Evolutionary conservation across 2,888 invertebrate genomes (phyloP).

Genomic region (Pediacus dermestoides): DNA sequence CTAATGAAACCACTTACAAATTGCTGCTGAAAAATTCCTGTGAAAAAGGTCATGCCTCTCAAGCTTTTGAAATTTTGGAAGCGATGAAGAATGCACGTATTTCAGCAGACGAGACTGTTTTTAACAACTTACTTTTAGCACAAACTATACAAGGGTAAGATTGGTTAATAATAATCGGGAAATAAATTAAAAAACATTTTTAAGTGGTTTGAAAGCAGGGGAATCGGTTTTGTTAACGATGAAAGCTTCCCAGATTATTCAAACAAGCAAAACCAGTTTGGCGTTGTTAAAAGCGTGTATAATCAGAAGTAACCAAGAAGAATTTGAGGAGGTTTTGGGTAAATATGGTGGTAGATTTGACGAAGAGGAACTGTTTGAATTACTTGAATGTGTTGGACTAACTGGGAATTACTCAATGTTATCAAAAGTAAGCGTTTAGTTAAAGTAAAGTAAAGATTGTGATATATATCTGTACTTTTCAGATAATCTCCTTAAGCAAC

Average conservation of each 20-base stretch:
- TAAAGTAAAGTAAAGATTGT: no score
- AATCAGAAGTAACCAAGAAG: slow-evolving; percentile 48
- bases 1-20: slow-evolving; percentile 55
- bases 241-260: slow-evolving; percentile 54
- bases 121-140: slow-evolving; percentile 59
- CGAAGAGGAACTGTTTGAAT: slow-evolving; percentile 47
- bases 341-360: slow-evolving; percentile 35
- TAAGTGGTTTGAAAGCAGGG: slow-evolving; percentile 48
- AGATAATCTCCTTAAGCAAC: slow-evolving; percentile 23
- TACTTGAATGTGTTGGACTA: slow-evolving; percentile 51
- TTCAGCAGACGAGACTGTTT: slow-evolving; percentile 57
- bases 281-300: slow-evolving; percentile 54
- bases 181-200: slow-evolving; percentile 15
- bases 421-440: slow-evolving; percentile 23
- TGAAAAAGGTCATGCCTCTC: slow-evolving; percentile 56
- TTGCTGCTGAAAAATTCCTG: slow-evolving; percentile 57
- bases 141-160: slow-evolving; percentile 56
- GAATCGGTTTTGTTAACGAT: slow-evolving; percentile 57
- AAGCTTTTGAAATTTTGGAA: slow-evolving; percentile 56
- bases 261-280: slow-evolving; percentile 52
- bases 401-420: slow-evolving; percentile 24
- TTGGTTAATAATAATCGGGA: no score
- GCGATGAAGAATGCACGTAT: slow-evolving; percentile 57
- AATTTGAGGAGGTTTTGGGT: slow-evolving; percentile 46
- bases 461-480: no score